Evolutionary conservation across 2,113 vertebrate species (phyloP).

Genomic region (Orientallactaga bullata): DNA sequence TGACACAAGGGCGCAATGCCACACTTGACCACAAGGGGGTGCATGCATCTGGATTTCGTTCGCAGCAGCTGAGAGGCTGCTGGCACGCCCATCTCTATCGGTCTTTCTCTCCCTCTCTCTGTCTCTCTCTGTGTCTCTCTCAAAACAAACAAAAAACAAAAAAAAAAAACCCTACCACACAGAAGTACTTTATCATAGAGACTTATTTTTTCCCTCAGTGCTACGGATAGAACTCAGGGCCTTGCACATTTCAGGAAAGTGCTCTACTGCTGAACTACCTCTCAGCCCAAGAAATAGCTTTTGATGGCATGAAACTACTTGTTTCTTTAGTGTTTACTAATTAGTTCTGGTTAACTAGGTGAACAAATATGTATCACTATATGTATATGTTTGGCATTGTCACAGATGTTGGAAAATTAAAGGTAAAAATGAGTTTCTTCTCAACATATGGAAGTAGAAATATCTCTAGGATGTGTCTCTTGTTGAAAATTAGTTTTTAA

Average conservation of each 20-base stretch:
- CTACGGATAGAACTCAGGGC: not conserved
- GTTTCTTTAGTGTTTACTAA: not conserved
- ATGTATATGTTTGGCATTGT: not conserved
- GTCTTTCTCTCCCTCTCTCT: too few species aligned
- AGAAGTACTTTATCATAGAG: not conserved
- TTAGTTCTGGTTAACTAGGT: not conserved
- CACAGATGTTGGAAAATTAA: not conserved
- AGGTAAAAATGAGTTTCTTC: not conserved
- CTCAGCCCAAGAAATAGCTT: not conserved
- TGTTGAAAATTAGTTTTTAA: not conserved
- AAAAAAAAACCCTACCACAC: not conserved
- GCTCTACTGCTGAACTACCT: not conserved
- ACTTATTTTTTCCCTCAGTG: not conserved
- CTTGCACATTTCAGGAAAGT: not conserved
- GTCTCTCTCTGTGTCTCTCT: too few species aligned
- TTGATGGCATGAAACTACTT: not conserved
- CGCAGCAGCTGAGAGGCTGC: too few species aligned
- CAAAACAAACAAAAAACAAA: too few species aligned
- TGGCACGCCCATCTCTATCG: too few species aligned
- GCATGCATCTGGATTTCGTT: too few species aligned
- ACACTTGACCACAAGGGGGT: too few species aligned
- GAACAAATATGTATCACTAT: not conserved
- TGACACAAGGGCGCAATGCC: too few species aligned
- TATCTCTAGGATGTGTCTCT: not conserved
- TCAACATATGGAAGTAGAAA: not conserved